Base-by-base conservation (phyloP, 2,113 vertebrate genomes). In the Cephalopterus ornatus region DNA sequence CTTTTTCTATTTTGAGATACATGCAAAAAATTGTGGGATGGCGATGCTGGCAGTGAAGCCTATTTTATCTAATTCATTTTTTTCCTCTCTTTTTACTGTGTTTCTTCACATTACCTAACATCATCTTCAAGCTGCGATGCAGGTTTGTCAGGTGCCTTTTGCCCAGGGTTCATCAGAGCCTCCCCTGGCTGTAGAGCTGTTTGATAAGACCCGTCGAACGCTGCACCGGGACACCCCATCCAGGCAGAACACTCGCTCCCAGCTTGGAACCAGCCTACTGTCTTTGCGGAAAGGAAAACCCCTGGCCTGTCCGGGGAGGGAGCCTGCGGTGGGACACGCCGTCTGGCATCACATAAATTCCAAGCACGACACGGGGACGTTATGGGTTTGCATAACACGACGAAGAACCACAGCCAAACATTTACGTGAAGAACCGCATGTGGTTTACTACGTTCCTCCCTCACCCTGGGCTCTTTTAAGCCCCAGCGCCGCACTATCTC, bases 311-410 rank as follows among this genome's bases (percentile, higher is more conserved):
- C 6, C 18, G 30, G 5, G 8, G 22, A 50, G 50, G 50, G 14
- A 15, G 50, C 4, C n/a, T 5, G 42, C 47, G 8, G 20, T 4
- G 47, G 44, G 39, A 49, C 47, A 30, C 32, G 0, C 8, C 18
- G 17, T 12, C n/a, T 47, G 37, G 15, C 8, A 2, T 6, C 3
- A 32, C 0, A 1, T 3, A 3, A 6, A 5, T 2, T 32, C 6
- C 11, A n/a, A 16, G 6, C 3, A 23, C 3, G 23, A 5, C 55
- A 15, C 1, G 1, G 18, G 5, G 10, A 37, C 6, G 1, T 12
- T 47, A 3, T 0, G 11, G 18, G 2, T 73, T 42, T 30, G 27
- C 37, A 4, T 5, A 15, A 28, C 0, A 2, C 0, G 4, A 7
- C 12, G 2, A 22, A 39, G n/a, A 61, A 50, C 47, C 10, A 2